phyloP scores from a whole-genome alignment of 2,113 vertebrate genomes.

The Sterrhoptilus dennistouni region DNA sequence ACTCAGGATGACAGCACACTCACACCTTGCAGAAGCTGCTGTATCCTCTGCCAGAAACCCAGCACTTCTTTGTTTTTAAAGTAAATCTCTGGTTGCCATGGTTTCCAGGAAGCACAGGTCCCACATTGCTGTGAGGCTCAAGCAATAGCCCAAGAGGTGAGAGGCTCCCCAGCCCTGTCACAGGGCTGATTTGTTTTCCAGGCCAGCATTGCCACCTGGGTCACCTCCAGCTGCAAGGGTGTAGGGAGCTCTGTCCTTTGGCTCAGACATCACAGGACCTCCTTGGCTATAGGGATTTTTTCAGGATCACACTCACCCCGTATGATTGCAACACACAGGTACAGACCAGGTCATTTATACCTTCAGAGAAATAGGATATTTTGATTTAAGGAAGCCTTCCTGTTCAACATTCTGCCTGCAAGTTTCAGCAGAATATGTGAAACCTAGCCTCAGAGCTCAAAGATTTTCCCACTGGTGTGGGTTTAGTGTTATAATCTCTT shows the following conservation, averaged over 20 bases:
- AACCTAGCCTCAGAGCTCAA: background rate
- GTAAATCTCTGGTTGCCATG: background rate
- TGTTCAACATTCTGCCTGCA: background rate
- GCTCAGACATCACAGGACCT: background rate
- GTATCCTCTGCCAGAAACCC: background rate
- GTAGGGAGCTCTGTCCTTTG: background rate
- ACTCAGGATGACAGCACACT: fast-evolving
- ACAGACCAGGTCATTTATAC: background rate
- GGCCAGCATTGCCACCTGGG: fast-evolving
- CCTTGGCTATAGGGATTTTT: background rate
- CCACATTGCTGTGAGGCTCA: background rate
- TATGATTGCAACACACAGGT: background rate
- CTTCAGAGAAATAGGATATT: background rate
- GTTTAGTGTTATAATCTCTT: background rate
- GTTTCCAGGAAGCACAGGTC: background rate
- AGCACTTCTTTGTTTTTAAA: background rate
- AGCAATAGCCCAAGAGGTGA: background rate
- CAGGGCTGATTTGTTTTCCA: background rate
- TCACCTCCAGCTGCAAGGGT: background rate
- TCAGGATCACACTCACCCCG: background rate
- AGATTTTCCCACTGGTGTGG: background rate
- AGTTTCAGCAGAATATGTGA: background rate
- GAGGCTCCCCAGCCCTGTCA: background rate
- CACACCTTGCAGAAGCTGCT: background rate
- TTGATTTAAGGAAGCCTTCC: background rate